Evolutionary conservation across 2,888 invertebrate genomes (phyloP).

Genomic region (Leptinotarsa juncta): DNA sequence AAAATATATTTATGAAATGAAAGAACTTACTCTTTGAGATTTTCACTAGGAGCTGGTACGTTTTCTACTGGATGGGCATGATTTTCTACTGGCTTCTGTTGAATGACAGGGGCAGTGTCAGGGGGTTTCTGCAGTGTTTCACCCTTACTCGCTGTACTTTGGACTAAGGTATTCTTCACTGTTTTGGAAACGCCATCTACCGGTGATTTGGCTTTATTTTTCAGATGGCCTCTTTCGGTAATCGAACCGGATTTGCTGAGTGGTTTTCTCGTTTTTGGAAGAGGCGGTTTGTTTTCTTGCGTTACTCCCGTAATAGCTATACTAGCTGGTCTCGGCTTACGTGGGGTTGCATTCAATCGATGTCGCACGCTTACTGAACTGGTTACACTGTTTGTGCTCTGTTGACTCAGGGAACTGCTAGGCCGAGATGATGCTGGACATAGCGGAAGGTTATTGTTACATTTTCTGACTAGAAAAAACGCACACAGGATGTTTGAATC

Average conservation of each 20-base stretch:
- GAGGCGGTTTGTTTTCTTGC: constrained; percentile 66
- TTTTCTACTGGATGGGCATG: constrained; percentile 32
- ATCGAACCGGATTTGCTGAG: constrained; percentile 52
- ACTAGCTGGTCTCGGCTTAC: constrained; percentile 83
- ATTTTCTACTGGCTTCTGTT: constrained; percentile 37
- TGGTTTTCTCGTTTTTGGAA: constrained; percentile 65
- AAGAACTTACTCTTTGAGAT: constrained; percentile 43
- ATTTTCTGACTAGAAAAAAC: neutral
- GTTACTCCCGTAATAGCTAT: constrained; percentile 88
- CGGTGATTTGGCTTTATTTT: constrained; percentile 46
- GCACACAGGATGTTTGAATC: constrained; percentile 22
- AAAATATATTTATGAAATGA: neutral
- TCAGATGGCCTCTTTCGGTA: constrained; percentile 34
- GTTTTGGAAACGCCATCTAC: constrained; percentile 51
- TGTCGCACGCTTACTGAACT: constrained; percentile 70
- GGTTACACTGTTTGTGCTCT: constrained; percentile 73
- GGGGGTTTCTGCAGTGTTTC: constrained; percentile 47
- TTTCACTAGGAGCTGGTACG: constrained; percentile 24
- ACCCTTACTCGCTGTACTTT: constrained; percentile 29
- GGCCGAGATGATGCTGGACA: constrained; percentile 81
- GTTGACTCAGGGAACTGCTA: constrained; percentile 86
- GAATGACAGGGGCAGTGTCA: constrained; percentile 42
- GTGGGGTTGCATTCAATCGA: constrained; percentile 72
- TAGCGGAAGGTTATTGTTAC: neutral
- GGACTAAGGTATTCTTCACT: constrained; percentile 21